Percentiles rank a stretch among this genome's conserved stretches.
These are phyloP conservation scores for Triplophysa bombifrons DNA, from an alignment of 2,797 vertebrate genomes.

Conservation along the genomic window DNA sequence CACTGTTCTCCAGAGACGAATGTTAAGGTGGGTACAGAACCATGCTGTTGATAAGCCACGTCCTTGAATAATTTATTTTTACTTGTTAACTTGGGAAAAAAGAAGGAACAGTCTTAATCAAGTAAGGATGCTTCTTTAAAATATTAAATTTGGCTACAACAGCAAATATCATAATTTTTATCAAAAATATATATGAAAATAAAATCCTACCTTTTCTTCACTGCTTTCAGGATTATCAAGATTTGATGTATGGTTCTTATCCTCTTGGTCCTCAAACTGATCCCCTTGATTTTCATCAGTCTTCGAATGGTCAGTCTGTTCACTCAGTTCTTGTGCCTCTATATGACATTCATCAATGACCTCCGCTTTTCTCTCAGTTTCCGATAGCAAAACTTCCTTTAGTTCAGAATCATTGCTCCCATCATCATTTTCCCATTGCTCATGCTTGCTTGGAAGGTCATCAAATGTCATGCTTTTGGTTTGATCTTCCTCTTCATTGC, in stretches of 20 bases:
- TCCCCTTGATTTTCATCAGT: constrained; percentile 15
- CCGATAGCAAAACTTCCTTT: constrained; percentile 20
- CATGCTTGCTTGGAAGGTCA: constrained; percentile 8
- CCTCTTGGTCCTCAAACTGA: constrained; percentile 26
- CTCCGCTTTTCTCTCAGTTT: constrained; percentile 19
- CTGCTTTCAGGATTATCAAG: constrained; percentile 48
- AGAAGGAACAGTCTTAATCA: constrained; percentile 62
- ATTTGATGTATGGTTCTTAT: constrained; percentile 50
- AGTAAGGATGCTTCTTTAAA: constrained; percentile 48
- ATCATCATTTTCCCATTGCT: constrained; percentile 11
- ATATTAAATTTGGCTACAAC: not conserved
- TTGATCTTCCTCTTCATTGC: constrained; percentile 16
- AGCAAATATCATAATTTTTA: not conserved
- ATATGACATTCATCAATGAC: constrained; percentile 35
- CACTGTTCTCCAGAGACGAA: constrained; percentile 60
- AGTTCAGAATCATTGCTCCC: constrained; percentile 21
- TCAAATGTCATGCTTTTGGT: not conserved
- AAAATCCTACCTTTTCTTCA: constrained; percentile 66
- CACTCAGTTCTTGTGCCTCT: constrained; percentile 42
- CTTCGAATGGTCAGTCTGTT: constrained; percentile 29
- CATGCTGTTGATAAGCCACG: constrained; percentile 62
- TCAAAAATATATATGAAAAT: not conserved
- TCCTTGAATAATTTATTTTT: constrained; percentile 70
- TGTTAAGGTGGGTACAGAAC: constrained; percentile 44
- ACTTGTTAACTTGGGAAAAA: constrained; percentile 62